A percentile compares a stretch with the other conserved stretches of the same genome.
Conservation (phyloP, 2,888 invertebrate species). For the Pollenia labialis region DNA sequence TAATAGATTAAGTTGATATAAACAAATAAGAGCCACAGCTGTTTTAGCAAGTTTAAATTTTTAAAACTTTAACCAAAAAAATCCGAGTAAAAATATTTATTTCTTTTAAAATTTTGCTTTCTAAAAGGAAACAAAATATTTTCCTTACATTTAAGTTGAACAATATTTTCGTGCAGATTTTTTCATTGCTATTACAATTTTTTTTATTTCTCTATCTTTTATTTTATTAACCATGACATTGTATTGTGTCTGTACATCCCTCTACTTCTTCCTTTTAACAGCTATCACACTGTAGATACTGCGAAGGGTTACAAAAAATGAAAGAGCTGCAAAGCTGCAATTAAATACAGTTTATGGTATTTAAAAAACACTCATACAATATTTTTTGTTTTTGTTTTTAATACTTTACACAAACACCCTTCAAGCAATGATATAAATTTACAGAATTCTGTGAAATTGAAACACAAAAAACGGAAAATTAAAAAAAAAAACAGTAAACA, state of each 20-base stretch:
- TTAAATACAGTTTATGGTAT: constrained; percentile 66
- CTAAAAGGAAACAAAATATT: not conserved
- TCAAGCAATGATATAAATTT: constrained; percentile 28
- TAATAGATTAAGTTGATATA: no score
- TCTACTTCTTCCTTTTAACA: not conserved
- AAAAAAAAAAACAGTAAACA: not conserved
- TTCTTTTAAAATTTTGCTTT: no score
- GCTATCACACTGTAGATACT: not conserved
- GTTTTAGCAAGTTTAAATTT: no score
- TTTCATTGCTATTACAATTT: not conserved
- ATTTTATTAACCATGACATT: constrained; percentile 21
- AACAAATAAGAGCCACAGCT: no score
- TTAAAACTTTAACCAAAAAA: no score
- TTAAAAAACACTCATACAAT: constrained; percentile 39
- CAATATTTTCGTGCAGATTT: constrained; percentile 24
- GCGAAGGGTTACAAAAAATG: not conserved
- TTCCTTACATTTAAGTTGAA: constrained; percentile 5
- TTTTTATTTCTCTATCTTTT: not conserved
- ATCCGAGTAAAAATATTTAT: no score
- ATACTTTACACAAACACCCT: constrained; percentile 36
- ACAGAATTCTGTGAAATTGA: constrained; percentile 6
- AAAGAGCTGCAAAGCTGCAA: constrained; percentile 44
- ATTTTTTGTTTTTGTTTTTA: constrained; percentile 21
- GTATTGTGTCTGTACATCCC: not conserved
- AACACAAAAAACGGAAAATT: not conserved